Evolutionary conservation across 2,113 vertebrate species (phyloP).

Genomic region (Perca flavescens): DNA sequence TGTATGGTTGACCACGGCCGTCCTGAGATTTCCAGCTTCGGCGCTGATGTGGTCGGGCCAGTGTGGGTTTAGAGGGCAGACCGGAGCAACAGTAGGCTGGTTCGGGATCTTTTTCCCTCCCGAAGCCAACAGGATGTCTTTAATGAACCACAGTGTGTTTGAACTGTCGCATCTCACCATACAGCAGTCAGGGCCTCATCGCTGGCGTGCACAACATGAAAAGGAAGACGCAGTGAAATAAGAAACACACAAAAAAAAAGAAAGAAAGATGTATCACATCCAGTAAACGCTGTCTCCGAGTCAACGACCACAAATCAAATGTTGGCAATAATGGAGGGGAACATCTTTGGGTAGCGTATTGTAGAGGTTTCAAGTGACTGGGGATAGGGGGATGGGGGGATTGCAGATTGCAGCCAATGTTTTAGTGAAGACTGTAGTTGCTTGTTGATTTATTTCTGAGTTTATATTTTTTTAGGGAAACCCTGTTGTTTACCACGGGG

Average conservation of each 20-base stretch:
- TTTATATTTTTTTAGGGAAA: constrained; percentile 27
- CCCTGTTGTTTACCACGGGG: constrained; percentile 48
- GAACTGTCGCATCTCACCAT: constrained; percentile 74
- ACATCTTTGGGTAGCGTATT: constrained; percentile 32
- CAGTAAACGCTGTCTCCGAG: constrained; percentile 42
- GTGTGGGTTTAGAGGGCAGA: constrained; percentile 73
- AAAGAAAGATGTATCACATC: constrained; percentile 51
- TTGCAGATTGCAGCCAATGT: constrained; percentile 14
- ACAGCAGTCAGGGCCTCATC: constrained; percentile 34
- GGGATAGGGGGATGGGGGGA: not conserved
- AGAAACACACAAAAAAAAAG: constrained; percentile 32
- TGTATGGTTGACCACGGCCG: constrained; percentile 63
- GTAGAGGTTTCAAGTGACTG: constrained; percentile 37
- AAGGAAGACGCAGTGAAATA: constrained; percentile 54
- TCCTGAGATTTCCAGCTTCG: constrained; percentile 69
- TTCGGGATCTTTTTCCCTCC: constrained; percentile 56
- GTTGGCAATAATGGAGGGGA: constrained; percentile 34
- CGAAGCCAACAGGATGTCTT: constrained; percentile 75
- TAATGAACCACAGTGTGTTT: constrained; percentile 79
- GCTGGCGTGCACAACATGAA: constrained; percentile 45
- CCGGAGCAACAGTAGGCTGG: constrained; percentile 59
- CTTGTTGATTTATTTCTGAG: constrained; percentile 32
- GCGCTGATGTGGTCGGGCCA: constrained; percentile 74
- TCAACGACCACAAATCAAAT: constrained; percentile 63
- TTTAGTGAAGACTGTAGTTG: constrained; percentile 20